Evolutionary conservation across 2,797 vertebrate species (phyloP), one percentile per base, ranked within the genome.

Genomic region (Leuciscus waleckii): DNA sequence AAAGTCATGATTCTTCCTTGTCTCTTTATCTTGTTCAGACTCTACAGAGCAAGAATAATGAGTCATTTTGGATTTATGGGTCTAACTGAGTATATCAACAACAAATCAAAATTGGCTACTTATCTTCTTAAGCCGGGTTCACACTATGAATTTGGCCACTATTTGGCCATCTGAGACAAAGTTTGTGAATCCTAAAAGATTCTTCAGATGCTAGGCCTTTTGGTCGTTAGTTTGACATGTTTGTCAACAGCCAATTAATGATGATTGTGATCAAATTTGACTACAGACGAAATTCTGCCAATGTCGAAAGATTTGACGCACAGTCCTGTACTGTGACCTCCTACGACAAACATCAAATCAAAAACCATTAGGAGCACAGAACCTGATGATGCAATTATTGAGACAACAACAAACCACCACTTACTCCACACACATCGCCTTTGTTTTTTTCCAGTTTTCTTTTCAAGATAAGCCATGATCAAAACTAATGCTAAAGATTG

Each of bases 21-120:
- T 58, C 5, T 49, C 35, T 68, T 84, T 29, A 67, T 35, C 82
- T 77, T 46, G 56, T 32, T 68, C 37, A 70, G 39, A 77, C 23
- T 17, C 51, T 29, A 43, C 35, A 41, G 7, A 78, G 23, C n/a
- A 29, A 63, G 35, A 43, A 65, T 21, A 46, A 63, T 41, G 14
- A 58, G 49, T 37, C 21, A 76, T 56, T 37, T 76, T 76, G 74
- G 35, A 56, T 23, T n/a, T 23, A n/a, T n/a, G 11, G 32, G 32
- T 76, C 49, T 51, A 56, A 35, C 2, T 4, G 46, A 54, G 29
- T 75, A 75, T 3, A 23, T 75, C 29, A 54, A 39, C 7, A 61
- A 11, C 23, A 78, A 26, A 41, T 37, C 21, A 37, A n/a, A 76
- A 76, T 14, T 75, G 29, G 21, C 49, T 51, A 54, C 49, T 75